Percentiles rank a stretch among this genome's conserved stretches.
phyloP scores from a whole-genome alignment of 1,140 invertebrate species.

The Drosophila ficusphila region DNA sequence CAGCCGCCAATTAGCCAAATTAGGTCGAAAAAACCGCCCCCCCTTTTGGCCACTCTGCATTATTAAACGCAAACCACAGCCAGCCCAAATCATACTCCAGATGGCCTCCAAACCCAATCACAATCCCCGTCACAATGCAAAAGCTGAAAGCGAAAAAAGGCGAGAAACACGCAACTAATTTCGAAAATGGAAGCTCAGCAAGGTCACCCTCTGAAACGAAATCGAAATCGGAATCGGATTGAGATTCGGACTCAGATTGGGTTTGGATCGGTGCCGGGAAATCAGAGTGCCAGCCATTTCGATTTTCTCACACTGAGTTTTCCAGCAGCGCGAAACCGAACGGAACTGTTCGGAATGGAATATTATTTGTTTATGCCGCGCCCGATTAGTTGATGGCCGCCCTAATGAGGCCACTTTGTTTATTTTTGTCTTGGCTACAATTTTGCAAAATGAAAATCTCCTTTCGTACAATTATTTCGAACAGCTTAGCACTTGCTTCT shows the following conservation, averaged over 20 bases:
- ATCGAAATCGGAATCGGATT: conserved; percentile 25
- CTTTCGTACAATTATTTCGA: conserved; percentile 15
- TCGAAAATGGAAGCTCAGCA: conserved; percentile 57
- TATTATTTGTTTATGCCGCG: conserved; percentile 76
- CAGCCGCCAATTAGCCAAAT: conserved; percentile 68
- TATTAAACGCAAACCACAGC: conserved; percentile 49
- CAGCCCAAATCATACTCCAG: conserved; percentile 28
- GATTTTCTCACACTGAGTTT: conserved; percentile 68
- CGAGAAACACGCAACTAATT: conserved; percentile 66
- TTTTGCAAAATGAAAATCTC: conserved; percentile 42
- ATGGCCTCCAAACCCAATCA: conserved; percentile 48
- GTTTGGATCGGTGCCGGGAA: conserved; percentile 7
- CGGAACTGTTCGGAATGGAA: conserved; percentile 9
- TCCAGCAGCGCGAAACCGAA: conserved; percentile 43
- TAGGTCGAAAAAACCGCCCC: conserved; percentile 25
- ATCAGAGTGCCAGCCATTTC: not conserved
- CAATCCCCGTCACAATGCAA: conserved; percentile 23
- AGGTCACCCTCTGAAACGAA: conserved; percentile 47
- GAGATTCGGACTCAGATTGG: conserved; percentile 6
- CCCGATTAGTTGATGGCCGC: conserved; percentile 68
- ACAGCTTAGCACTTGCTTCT: conserved; percentile 17
- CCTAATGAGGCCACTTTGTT: conserved; percentile 73
- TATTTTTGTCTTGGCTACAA: conserved; percentile 60
- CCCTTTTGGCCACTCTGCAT: conserved; percentile 38
- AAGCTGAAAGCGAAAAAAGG: conserved; percentile 30